Base-by-base conservation (phyloP, 2,113 vertebrate species). In the Erythrolamprus reginae region DNA sequence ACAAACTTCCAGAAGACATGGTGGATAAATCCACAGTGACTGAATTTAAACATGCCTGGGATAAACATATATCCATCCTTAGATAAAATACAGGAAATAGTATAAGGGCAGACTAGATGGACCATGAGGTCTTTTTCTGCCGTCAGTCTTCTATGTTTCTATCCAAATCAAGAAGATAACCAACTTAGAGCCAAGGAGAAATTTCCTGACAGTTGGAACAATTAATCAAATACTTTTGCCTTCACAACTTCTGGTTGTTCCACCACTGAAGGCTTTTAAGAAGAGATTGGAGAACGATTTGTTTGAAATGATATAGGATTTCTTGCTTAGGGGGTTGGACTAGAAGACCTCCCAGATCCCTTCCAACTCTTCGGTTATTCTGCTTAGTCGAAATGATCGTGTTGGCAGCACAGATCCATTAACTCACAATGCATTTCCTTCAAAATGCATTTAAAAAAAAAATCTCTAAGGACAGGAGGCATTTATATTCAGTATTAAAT, bases 191-290 rank as follows among this genome's bases (percentile, higher is more conserved):
- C 4, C 5, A 65, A 65, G 28, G 58, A n/a, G 61, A 65, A 65
- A 33, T 6, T 65, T 33, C 28, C 61, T 65, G 61, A 65, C 28
- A 33, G 28, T 33, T 15, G 13, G 13, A 33, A 65, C 61, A 65
- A n/a, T 17, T 33, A 1, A 65, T 10, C 28, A 33, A 15, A 65
- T 2, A 33, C 1, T 13, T 13, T 15, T 65, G 28, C 26, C 10
- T 61, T 1, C 9, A n/a, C 10, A 65, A n/a, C 4, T 5, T 15
- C 0, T n/a, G 61, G 1, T 0, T 15, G 28, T 0, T n/a, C 12
- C 61, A 65, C 1, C 61, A n/a, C 61, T 65, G 61, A 2, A 65
- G 1, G 5, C 15, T 33, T 65, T 17, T 5, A 61, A 15, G 28
- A 65, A 6, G 61, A 56, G 23, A 9, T 1, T 56, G 55, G 55